Evolutionary conservation across 1,140 invertebrate genomes (phyloP).

Genomic region (Drosophila eugracilis): DNA sequence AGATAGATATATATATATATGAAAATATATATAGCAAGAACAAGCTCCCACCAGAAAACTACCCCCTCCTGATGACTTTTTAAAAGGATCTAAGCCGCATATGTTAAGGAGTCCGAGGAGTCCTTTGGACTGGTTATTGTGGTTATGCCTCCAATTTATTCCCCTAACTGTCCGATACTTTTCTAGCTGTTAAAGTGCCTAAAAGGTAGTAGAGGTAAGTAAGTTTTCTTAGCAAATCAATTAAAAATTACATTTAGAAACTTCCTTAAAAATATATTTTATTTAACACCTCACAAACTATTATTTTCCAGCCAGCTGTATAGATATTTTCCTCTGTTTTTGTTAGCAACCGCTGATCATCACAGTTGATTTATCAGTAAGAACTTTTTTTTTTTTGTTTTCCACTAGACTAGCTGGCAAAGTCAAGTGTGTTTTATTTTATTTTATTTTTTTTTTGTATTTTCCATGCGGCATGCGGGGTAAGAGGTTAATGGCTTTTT

Average conservation of each 20-base stretch:
- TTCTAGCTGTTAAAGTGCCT: no score
- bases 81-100: constrained; percentile 27
- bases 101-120: not conserved
- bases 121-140: constrained; percentile 2
- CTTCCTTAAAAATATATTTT: no score
- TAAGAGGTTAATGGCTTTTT: constrained; percentile 35
- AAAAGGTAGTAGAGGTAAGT: no score
- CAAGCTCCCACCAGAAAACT: constrained; percentile 2
- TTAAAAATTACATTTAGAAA: not conserved
- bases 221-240: no score
- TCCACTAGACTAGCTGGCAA: not conserved
- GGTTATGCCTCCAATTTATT: constrained; percentile 7
- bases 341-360: not conserved
- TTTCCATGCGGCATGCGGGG: not conserved
- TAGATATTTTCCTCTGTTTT: constrained; percentile 1
- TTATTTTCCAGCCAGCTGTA: not conserved
- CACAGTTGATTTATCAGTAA: not conserved
- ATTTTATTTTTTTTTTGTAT: no score
- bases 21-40: not conserved
- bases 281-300: not conserved
- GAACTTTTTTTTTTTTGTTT: constrained; percentile 11
- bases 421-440: constrained; percentile 11
- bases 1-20: not conserved
- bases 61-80: constrained; percentile 35
- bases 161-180: constrained; percentile 1